Conservation (phyloP, 2,888 invertebrate species). For the Incurvaria masculella region DNA sequence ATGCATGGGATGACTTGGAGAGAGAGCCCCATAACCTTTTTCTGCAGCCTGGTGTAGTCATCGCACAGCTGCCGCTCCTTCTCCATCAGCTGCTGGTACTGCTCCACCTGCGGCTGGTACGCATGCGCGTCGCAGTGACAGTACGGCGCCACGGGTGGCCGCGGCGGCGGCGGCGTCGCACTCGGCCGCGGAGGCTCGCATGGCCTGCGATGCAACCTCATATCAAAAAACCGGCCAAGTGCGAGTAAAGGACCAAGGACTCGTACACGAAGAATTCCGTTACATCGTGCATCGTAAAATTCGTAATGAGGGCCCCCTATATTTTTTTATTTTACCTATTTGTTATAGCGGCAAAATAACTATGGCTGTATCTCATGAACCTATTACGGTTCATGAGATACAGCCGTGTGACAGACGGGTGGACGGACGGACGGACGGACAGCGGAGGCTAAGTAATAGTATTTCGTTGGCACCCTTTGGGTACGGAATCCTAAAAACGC, state of each 20-base stretch:
- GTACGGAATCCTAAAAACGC: no score
- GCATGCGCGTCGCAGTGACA: conserved; percentile 64
- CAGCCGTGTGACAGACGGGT: no score
- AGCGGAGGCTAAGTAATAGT: no score
- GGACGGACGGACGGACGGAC: no score
- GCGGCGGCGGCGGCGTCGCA: conserved; percentile 38
- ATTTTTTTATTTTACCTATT: no score
- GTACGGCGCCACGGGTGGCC: conserved; percentile 56
- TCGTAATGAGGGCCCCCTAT: neutral
- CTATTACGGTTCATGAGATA: no score
- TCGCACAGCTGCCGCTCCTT: conserved; percentile 58
- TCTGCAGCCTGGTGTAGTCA: conserved; percentile 49
- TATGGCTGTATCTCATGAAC: no score
- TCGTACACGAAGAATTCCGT: no score
- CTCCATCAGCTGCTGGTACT: conserved; percentile 59
- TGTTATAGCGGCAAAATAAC: neutral
- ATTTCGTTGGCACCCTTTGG: no score
- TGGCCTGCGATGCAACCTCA: conserved; percentile 35
- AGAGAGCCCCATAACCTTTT: conserved; percentile 28
- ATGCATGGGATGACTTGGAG: no score
- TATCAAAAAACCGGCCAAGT: no score
- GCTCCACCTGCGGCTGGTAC: conserved; percentile 57
- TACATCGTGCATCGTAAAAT: neutral
- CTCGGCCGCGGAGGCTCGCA: conserved; percentile 57
- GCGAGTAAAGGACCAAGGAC: no score